A percentile compares a stretch with the other conserved stretches of the same genome.
Conservation (phyloP, 1,140 invertebrate genomes). For the Zaprionus nigranus region DNA sequence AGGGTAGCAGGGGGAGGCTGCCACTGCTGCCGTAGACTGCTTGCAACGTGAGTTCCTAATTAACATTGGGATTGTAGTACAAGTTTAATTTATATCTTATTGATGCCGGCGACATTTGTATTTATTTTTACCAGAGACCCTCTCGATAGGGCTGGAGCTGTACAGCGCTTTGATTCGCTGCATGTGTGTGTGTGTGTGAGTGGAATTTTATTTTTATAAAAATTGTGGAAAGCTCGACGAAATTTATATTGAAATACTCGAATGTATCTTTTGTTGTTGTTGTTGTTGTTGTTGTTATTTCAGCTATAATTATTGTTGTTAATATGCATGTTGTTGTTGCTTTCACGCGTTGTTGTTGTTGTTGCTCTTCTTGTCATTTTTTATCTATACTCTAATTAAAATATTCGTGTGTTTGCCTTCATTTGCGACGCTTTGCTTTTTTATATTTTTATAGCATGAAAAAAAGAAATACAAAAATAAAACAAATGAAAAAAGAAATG, state of each 20-base stretch:
- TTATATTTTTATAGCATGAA: constrained; percentile 57
- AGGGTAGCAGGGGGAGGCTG: not conserved
- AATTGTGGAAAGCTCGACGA: constrained; percentile 69
- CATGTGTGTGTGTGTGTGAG: constrained; percentile 26
- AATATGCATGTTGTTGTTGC: constrained; percentile 58
- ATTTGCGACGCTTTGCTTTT: constrained; percentile 44
- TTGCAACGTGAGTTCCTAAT: constrained; percentile 74
- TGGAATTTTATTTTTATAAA: constrained; percentile 81
- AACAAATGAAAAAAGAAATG: not conserved
- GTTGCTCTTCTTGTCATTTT: constrained; percentile 63
- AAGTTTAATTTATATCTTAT: constrained; percentile 82
- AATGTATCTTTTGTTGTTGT: constrained; percentile 42
- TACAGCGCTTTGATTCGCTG: not conserved
- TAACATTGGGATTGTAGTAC: constrained; percentile 80
- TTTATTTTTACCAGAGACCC: constrained; percentile 72
- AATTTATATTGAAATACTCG: constrained; percentile 66
- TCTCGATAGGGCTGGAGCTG: constrained; percentile 7
- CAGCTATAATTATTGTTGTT: constrained; percentile 78
- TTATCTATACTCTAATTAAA: constrained; percentile 83
- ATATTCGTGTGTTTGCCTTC: constrained; percentile 72
- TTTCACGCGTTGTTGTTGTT: constrained; percentile 45
- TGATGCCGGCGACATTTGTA: constrained; percentile 81
- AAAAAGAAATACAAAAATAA: constrained; percentile 15
- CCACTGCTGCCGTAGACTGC: constrained; percentile 20
- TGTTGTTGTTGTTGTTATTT: constrained; percentile 57